Base-by-base conservation (phyloP, 2,888 invertebrate species). In the Caenorhabditis sulstoni region DNA sequence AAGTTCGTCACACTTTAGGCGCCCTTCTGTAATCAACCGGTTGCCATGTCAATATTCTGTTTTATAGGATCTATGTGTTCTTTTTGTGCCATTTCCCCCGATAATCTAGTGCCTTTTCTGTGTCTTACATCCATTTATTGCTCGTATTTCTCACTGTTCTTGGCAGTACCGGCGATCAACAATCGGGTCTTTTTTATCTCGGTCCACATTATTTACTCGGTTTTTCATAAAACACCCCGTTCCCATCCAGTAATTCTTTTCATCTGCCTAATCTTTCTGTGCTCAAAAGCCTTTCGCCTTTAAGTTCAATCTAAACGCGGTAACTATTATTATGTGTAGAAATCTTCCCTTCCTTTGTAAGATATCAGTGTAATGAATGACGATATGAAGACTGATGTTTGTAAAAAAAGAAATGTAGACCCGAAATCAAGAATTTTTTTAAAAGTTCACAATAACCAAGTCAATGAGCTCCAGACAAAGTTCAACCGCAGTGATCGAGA, bases 1-100 rank as follows among this genome's bases (percentile, higher is more conserved):
- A 81, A 58, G 80, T 81, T 37, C 64, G 78, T 4, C 64, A 68
- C 23, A 80, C 83, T 5, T 67, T 83, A 7, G 81, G 83, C 20
- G 61, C 76, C 45, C 50, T 49, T 1, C 35, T 55, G 47, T 74
- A 55, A 53, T 22, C 22, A 18, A 14, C 14, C 9, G 37, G 37
- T 23, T 59, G 20, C 11, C 49, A 16, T 18, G 47, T 11, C 23
- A 35, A 44, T 35, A 12, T 73, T 29, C 41, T 37, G 41, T 58
- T 61, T 37, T 50, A 23, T n/a, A 52, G 50, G 18, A 18, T 59
- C 7, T 53, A n/a, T n/a, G n/a, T n/a, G n/a, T n/a, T n/a, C n/a
- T n/a, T n/a, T n/a, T n/a, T n/a, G n/a, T n/a, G n/a, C 29, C 4
- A 29, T 29, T 29, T 3, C 7, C 7, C 7, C 29, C 29, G 29